These are phyloP conservation scores for Leguminivora glycinivorella DNA, from an alignment of 1,140 invertebrate genomes.

Conservation along the genomic window DNA sequence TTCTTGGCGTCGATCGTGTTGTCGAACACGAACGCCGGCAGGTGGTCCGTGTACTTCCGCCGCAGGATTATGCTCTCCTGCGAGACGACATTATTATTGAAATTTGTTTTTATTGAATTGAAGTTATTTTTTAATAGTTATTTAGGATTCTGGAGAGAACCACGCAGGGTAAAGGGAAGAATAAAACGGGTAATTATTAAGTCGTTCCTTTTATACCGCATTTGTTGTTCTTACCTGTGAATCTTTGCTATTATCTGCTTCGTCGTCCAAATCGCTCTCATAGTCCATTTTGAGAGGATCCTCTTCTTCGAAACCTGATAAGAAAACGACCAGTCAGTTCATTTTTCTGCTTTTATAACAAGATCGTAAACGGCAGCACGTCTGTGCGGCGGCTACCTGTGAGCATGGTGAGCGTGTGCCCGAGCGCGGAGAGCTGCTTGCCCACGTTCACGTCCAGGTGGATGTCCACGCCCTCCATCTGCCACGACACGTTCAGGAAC, in stretches of 20 bases:
- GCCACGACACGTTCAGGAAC: slow-evolving; percentile 98
- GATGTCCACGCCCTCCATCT: slow-evolving; percentile 99
- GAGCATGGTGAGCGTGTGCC: slow-evolving; percentile 96
- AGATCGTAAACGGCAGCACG: too few relatives aligned
- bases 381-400: too few relatives aligned
- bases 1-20: slow-evolving; percentile 91
- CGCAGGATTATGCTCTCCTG: slow-evolving; percentile 85
- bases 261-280: slow-evolving; percentile 89
- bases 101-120: too few relatives aligned
- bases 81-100: too few relatives aligned
- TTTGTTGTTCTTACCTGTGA: slow-evolving; percentile 58
- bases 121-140: too few relatives aligned
- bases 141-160: too few relatives aligned
- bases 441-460: slow-evolving; percentile 97
- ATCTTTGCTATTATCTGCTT: slow-evolving; percentile 82
- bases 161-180: too few relatives aligned
- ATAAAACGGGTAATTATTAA: too few relatives aligned
- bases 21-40: slow-evolving; percentile 93
- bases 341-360: too few relatives aligned
- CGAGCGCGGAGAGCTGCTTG: slow-evolving; percentile 95
- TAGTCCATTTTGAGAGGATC: slow-evolving; percentile 85
- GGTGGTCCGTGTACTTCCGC: slow-evolving; percentile 83
- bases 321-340: background rate
- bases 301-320: slow-evolving; percentile 88
- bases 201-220: slow-evolving; percentile 32